These are phyloP conservation scores for Allolobophora icterica DNA, from an alignment of 2,888 invertebrate species.

Conservation along the genomic window DNA sequence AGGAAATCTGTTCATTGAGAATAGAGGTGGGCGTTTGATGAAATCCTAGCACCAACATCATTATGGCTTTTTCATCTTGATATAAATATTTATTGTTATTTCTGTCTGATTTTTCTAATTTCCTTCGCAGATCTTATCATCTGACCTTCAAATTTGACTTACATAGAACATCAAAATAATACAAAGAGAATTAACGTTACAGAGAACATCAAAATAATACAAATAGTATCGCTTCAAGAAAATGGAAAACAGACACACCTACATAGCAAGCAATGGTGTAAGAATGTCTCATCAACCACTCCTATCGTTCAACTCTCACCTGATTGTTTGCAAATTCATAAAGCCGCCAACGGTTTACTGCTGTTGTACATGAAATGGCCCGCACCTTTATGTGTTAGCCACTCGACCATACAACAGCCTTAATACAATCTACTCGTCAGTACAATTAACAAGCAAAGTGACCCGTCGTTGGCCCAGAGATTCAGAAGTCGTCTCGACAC, in stretches of 20 bases:
- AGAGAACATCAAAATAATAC: too few species aligned
- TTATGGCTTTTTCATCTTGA: background rate
- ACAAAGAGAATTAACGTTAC: too few species aligned
- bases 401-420: background rate
- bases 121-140: background rate
- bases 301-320: slow-evolving; percentile 5
- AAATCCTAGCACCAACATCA: too few species aligned
- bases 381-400: background rate
- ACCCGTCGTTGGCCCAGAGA: background rate
- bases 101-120: background rate
- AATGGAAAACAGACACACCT: too few species aligned
- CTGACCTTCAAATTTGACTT: background rate
- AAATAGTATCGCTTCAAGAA: too few species aligned
- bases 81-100: background rate
- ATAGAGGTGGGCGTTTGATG: background rate
- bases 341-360: background rate
- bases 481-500: background rate
- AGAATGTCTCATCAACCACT: background rate
- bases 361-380: background rate
- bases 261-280: too few species aligned
- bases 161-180: too few species aligned
- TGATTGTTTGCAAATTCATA: background rate
- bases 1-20: background rate
- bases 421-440: background rate
- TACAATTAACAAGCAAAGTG: background rate